Evolutionary conservation across 1,140 invertebrate species (phyloP), one percentile per base, ranked within the genome.

Genomic region (Watersipora subatra): DNA sequence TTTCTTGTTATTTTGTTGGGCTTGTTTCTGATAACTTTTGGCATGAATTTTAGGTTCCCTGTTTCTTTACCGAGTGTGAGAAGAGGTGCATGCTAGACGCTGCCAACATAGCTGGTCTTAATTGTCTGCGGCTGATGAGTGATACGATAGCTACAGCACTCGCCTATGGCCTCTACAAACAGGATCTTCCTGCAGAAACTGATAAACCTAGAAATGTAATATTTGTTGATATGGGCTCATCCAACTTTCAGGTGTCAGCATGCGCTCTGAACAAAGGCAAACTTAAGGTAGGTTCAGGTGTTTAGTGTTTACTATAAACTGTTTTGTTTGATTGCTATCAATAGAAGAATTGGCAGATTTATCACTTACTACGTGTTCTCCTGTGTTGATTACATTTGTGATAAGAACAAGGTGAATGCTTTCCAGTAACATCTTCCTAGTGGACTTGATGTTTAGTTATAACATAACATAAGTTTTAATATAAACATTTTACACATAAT

Each of bases 121-220:
- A 99, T 83, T 92, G 95, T 24, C 79, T 99, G 29, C 86, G 92
- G 66, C 81, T 99, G 28, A 89, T 99, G 83, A 98, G 98, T 79
- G 96, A 99, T 82, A 93, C 93, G 20, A 93, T 94, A 19, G 93
- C 96, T 2, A 73, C 92, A 63, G 92, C 93, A 26, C 81, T 99
- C 25, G 87, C 89, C 26, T 98, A 99, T 81, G 95, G 94, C 67
- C 95, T 98, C 76, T 98, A 97, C 76, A 96, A 96, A 78, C 89
- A 94, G 76, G 93, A 97, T 80, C 81, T 97, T 64, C 94, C 93
- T 26, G 84, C 84, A 57, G 81, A 86, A 1, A 91, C 93, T 71
- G 89, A 93, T 67, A 88, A 91, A 69, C 87, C 93, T 0, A 69
- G 75, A 17, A 72, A 76, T 71, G 77, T 79, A 55, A 71, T 79